These are phyloP conservation scores for Drosophila quadrilineata DNA, from an alignment of 1,140 invertebrate genomes.

Conservation along the genomic window DNA sequence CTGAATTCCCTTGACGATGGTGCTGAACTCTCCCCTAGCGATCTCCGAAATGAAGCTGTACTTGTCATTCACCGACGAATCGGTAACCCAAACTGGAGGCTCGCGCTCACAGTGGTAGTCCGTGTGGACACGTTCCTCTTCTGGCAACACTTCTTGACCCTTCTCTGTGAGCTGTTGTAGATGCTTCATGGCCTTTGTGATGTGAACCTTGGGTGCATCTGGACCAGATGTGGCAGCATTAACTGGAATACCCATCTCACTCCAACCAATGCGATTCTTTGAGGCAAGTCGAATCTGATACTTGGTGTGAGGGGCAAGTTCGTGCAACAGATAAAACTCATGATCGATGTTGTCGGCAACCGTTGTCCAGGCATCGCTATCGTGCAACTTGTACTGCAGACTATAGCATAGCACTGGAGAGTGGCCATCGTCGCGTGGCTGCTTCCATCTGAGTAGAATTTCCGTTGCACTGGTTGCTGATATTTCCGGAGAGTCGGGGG, in stretches of 20 bases:
- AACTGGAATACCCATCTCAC: slow-evolving; percentile 89
- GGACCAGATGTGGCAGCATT: slow-evolving; percentile 86
- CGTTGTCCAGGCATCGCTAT: slow-evolving; percentile 92
- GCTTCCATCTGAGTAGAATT: slow-evolving; percentile 93
- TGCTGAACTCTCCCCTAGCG: slow-evolving; percentile 91
- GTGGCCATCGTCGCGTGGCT: slow-evolving; percentile 92
- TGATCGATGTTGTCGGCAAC: slow-evolving; percentile 94
- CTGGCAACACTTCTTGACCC: slow-evolving; percentile 86
- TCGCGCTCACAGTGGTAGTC: slow-evolving; percentile 89
- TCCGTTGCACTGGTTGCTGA: slow-evolving; percentile 91
- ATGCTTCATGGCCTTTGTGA: slow-evolving; percentile 91
- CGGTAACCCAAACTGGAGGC: slow-evolving; percentile 87
- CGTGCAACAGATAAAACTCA: slow-evolving; percentile 93
- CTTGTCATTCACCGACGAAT: slow-evolving; percentile 86
- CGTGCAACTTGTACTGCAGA: slow-evolving; percentile 89
- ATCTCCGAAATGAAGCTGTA: slow-evolving; percentile 93
- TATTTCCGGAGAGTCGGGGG: slow-evolving; percentile 94
- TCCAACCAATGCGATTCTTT: slow-evolving; percentile 96
- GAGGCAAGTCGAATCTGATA: slow-evolving; percentile 95
- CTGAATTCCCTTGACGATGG: slow-evolving; percentile 91
- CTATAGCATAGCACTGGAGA: slow-evolving; percentile 91
- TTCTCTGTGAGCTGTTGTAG: slow-evolving; percentile 91
- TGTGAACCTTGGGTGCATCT: slow-evolving; percentile 87
- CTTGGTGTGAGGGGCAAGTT: slow-evolving; percentile 88
- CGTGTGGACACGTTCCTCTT: slow-evolving; percentile 84